Evolutionary conservation across 1,140 invertebrate species (phyloP).

Genomic region (fruit fly (Drosophila melanogaster)): Release_6_plus_ISO1_MT NT_033779.5:7187501-7188000

Average conservation of each 20-base stretch:
- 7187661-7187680: too few relatives aligned
- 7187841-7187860: too few relatives aligned
- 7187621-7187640: constrained; percentile 54
- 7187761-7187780: too few relatives aligned
- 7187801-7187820: too few relatives aligned
- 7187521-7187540: constrained; percentile 47
- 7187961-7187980: constrained; percentile 11
- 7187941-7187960: constrained; percentile 21
- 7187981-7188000: neutral
- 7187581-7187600: constrained; percentile 65
- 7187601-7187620: constrained; percentile 43
- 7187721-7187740: too few relatives aligned
- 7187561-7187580: constrained; percentile 42
- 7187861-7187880: too few relatives aligned
- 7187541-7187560: constrained; percentile 52
- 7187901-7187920: neutral
- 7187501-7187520: constrained; percentile 28
- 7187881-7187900: too few relatives aligned
- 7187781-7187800: too few relatives aligned
- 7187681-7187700: too few relatives aligned
- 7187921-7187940: neutral
- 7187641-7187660: constrained; percentile 3
- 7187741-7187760: too few relatives aligned
- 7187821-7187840: too few relatives aligned
- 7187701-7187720: too few relatives aligned